These are phyloP conservation scores for Acanthurus leucopareius DNA, from an alignment of 2,797 vertebrate species.

Conservation along the genomic window DNA sequence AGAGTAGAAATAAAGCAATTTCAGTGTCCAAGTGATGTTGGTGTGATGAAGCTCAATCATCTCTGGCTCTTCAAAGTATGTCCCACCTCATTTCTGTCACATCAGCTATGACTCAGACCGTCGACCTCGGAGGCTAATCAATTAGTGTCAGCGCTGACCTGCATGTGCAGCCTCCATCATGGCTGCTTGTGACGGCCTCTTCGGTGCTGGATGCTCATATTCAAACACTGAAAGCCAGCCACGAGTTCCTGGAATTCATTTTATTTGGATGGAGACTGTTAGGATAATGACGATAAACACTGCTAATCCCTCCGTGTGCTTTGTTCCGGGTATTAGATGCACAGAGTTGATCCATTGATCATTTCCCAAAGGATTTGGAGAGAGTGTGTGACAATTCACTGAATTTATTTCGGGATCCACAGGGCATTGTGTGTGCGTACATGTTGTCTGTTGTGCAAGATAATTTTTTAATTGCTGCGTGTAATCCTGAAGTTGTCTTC, in stretches of 20 bases:
- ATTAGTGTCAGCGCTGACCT: slow-evolving; percentile 62
- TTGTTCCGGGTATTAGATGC: slow-evolving; percentile 62
- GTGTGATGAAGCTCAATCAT: slow-evolving; percentile 42
- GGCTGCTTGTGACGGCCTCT: slow-evolving; percentile 25
- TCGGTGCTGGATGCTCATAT: not conserved
- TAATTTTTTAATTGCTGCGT: slow-evolving; percentile 47
- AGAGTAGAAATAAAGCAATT: not conserved
- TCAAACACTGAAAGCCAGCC: slow-evolving; percentile 27
- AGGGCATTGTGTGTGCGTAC: slow-evolving; percentile 40
- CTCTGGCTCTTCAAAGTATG: slow-evolving; percentile 14
- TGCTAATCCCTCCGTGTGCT: slow-evolving; percentile 72
- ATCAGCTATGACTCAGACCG: slow-evolving; percentile 25
- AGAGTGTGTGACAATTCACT: slow-evolving; percentile 35
- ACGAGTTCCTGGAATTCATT: slow-evolving; percentile 64
- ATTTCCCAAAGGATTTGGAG: slow-evolving; percentile 63
- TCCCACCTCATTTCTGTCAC: slow-evolving; percentile 46
- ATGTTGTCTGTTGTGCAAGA: slow-evolving; percentile 59
- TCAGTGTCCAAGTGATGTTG: not conserved
- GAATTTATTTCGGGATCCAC: slow-evolving; percentile 58
- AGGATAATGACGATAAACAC: slow-evolving; percentile 77
- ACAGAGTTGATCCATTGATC: slow-evolving; percentile 73
- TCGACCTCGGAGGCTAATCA: slow-evolving; percentile 58
- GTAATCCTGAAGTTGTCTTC: slow-evolving; percentile 56
- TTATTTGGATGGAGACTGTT: slow-evolving; percentile 66
- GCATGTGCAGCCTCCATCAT: slow-evolving; percentile 55